Conservation (phyloP, 1,140 invertebrate genomes). For the Hirudo medicinalis region DNA sequence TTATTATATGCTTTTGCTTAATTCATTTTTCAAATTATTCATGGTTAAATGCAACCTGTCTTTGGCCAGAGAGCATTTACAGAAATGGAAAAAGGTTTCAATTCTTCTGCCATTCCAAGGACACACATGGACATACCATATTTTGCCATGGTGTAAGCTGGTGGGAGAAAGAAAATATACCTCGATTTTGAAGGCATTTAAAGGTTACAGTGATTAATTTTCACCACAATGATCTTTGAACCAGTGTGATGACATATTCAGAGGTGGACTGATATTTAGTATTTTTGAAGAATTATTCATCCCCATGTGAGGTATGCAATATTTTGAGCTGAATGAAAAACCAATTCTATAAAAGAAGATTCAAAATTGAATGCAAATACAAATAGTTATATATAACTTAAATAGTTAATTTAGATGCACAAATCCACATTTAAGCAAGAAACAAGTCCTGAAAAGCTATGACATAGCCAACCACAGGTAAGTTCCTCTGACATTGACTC, state of each 20-base stretch:
- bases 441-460: no score
- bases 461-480: slow-evolving; percentile 34
- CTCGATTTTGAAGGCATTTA: slow-evolving; percentile 9
- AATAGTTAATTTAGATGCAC: neutral
- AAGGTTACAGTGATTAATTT: neutral
- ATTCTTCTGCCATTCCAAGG: slow-evolving; percentile 86
- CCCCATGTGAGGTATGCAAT: slow-evolving; percentile 74
- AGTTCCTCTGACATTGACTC: slow-evolving; percentile 41
- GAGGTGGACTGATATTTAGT: slow-evolving; percentile 83
- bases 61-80: slow-evolving; percentile 95
- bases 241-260: slow-evolving; percentile 79
- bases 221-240: slow-evolving; percentile 69
- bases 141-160: slow-evolving; percentile 92
- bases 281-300: slow-evolving; percentile 80
- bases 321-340: slow-evolving; percentile 61
- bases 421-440: neutral
- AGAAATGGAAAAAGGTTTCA: slow-evolving; percentile 64
- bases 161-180: slow-evolving; percentile 22
- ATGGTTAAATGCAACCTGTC: slow-evolving; percentile 52
- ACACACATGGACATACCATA: slow-evolving; percentile 99
- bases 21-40: slow-evolving; percentile 7
- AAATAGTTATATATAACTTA: no score
- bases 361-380: neutral
- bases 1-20: neutral
- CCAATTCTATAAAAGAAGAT: neutral